These are phyloP conservation scores for Ruditapes philippinarum DNA, from an alignment of 1,140 invertebrate species.

Conservation along the genomic window DNA sequence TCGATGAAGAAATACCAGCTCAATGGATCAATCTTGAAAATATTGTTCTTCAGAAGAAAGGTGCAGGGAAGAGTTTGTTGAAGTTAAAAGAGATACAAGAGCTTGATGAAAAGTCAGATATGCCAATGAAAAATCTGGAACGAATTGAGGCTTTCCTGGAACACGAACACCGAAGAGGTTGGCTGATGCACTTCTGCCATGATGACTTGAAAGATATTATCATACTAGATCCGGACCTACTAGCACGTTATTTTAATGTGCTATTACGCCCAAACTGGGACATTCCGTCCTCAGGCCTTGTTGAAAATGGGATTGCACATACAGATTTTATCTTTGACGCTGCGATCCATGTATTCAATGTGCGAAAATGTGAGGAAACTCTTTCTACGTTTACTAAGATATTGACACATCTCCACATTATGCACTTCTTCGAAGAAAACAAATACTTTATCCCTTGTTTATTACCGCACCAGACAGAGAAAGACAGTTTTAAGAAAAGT, in stretches of 20 bases:
- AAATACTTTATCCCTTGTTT: slow-evolving; percentile 10
- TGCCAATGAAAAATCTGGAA: not conserved
- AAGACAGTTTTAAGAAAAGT: not conserved
- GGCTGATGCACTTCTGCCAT: slow-evolving; percentile 20
- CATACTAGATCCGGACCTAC: slow-evolving; percentile 5
- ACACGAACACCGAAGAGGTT: slow-evolving; percentile 23
- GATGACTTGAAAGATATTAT: not conserved
- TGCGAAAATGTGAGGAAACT: not conserved
- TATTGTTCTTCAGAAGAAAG: slow-evolving; percentile 1
- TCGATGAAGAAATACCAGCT: slow-evolving; percentile 26
- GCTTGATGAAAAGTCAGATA: slow-evolving; percentile 18
- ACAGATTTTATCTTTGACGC: not conserved
- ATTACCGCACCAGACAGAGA: not conserved
- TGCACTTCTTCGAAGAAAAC: slow-evolving; percentile 7
- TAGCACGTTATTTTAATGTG: slow-evolving; percentile 12
- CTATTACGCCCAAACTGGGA: not conserved
- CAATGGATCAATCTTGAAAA: slow-evolving; percentile 49
- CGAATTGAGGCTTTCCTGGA: slow-evolving; percentile 27
- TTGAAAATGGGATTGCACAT: not conserved
- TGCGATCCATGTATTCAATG: not conserved
- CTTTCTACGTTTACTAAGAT: not conserved
- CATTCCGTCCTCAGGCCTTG: not conserved
- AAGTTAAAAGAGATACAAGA: not conserved
- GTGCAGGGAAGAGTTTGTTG: not conserved
- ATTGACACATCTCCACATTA: not conserved